These are phyloP conservation scores for Notarius lentiginosus DNA, from an alignment of 2,113 vertebrate species.

Conservation along the genomic window DNA sequence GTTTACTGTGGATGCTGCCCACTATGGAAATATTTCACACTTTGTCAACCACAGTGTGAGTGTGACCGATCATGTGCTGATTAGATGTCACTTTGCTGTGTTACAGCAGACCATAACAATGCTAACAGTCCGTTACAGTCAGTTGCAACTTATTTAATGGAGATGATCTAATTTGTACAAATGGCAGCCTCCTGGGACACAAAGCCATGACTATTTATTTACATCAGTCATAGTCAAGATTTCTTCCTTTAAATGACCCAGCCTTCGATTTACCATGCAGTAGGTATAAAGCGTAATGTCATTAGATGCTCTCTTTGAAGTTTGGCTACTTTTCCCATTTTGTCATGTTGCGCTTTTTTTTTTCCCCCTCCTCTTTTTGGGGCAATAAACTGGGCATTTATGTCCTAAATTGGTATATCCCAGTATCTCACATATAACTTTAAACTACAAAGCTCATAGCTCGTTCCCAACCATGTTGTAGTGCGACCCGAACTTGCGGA, in stretches of 20 bases:
- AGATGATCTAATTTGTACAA: neutral
- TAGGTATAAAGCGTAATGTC: neutral
- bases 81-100: neutral
- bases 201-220: neutral
- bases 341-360: neutral
- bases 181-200: neutral
- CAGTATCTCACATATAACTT: neutral
- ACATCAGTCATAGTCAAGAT: neutral
- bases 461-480: slow-evolving; percentile 55
- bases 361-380: neutral
- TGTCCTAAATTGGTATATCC: neutral
- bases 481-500: slow-evolving; percentile 92
- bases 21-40: slow-evolving; percentile 90
- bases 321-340: neutral
- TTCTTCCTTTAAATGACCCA: neutral
- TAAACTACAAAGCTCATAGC: neutral
- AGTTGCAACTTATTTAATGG: neutral
- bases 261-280: too few species aligned
- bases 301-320: neutral
- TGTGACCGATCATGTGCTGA: slow-evolving; percentile 25
- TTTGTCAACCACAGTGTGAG: slow-evolving; percentile 95
- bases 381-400: neutral
- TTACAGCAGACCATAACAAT: neutral
- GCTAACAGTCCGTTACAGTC: neutral
- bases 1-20: slow-evolving; percentile 89